Base-by-base conservation (phyloP, 2,888 invertebrate species). In the Rotaria macrura region DNA sequence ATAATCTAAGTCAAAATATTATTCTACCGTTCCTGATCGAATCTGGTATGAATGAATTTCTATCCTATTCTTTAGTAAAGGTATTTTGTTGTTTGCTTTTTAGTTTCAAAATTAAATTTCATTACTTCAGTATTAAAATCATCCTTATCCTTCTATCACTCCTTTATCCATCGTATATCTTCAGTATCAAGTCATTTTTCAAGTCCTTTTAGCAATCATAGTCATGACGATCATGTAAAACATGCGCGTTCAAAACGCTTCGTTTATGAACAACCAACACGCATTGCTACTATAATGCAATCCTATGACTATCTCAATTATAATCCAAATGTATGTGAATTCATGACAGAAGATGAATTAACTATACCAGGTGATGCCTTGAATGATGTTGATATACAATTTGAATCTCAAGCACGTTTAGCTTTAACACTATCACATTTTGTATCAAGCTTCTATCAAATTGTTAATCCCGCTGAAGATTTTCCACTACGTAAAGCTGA, bases 351-450 rank as follows among this genome's bases (percentile, higher is more conserved):
- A 72, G 84, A 84, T 57, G 52, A 57, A 20, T 84, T 84, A 34
- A 54, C 55, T 20, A 91, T 97, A 65, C 94, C 94, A 85, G 97
- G 97, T 0, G 96, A 97, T 90, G 93, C 95, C 84, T 94, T 94
- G 57, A 95, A 92, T 89, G 96, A 96, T 0, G 94, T 95, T 0
- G 94, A 95, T 88, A 94, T 94, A 87, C 96, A 95, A 90, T 95
- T 96, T 89, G 94, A 85, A 86, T 87, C 85, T 89, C 96, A 98
- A 92, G 97, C 97, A 0, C 94, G 96, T 91, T 96, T 96, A 94
- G 98, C 97, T 5, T 93, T 96, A n/a, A 93, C 97, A 84, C 92
- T 97, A 85, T 95, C 97, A 0, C 97, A 98, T 91, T 98, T 98
- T 90, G 94, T 97, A 88, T 96, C 96, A 90, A 95, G 95, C 72